Evolutionary conservation across 2,888 invertebrate genomes (phyloP), one percentile per base, ranked within the genome.

Genomic region (Torymus texanus): DNA sequence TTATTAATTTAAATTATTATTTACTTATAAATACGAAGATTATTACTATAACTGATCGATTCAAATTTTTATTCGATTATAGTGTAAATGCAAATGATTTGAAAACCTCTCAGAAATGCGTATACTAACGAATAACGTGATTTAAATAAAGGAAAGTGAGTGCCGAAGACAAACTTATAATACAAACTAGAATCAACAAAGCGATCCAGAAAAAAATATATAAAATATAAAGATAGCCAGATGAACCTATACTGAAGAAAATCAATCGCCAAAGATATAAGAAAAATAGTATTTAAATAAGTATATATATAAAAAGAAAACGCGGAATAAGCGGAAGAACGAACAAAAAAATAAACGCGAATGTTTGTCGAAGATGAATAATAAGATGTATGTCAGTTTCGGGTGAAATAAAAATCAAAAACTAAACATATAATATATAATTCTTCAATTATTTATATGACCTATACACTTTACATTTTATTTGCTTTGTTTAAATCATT

Each of bases 401-500:
- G 12, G 56, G 62, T 18, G 58, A 24, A 74, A 66, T 66, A 74
- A 66, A 68, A 75, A 68, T 24, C 59, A 67, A 67, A 68, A 61
- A 67, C 11, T 13, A 65, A 58, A 41, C 41, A 41, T 41, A 29
- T 29, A 29, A 29, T 41, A 21, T 21, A 21, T 21, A 21, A 21
- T 41, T 8, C 5, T 41, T 41, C 10, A 1, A 41, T 41, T 41
- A 4, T 41, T 41, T 41, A 41, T 41, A 41, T 41, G 8, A 41
- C 41, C 41, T 41, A 8, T 8, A 41, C 41, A 41, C 41, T 41
- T 41, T 41, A 8, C 41, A 8, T 41, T 41, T 8, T 8, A 41
- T 41, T 41, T 8, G 8, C 41, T 41, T 41, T 8, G 8, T 41
- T 41, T 41, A 8, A 8, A 41, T 41, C 41, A 29, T 29, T 29